These are phyloP conservation scores for Clanis bilineata DNA, from an alignment of 2,888 invertebrate species.

Conservation along the genomic window DNA sequence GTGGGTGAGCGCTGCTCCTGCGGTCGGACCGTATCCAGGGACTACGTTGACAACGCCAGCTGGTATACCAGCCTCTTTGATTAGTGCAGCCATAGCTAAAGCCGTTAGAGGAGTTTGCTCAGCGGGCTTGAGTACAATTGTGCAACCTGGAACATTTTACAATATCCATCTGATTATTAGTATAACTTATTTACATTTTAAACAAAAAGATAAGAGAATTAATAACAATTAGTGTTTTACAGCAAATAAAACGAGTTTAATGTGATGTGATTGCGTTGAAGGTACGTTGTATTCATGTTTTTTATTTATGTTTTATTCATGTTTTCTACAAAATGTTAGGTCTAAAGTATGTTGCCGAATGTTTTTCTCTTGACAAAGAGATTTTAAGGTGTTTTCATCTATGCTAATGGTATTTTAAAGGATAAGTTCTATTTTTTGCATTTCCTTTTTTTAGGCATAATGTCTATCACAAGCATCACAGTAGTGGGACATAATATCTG, in stretches of 20 bases:
- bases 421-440: no score
- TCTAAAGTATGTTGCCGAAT: no score
- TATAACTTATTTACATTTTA: no score
- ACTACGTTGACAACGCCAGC: constrained; percentile 94
- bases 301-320: no score
- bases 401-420: no score
- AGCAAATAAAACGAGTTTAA: background rate
- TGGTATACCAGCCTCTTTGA: constrained; percentile 95
- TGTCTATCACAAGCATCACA: no score
- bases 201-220: background rate
- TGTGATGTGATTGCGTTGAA: background rate
- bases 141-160: constrained; percentile 80
- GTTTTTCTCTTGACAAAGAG: no score
- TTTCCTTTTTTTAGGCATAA: no score
- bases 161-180: background rate
- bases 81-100: constrained; percentile 90
- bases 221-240: background rate
- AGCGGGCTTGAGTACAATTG: constrained; percentile 93
- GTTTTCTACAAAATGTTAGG: no score
- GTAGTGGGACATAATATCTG: no score
- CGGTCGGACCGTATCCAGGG: constrained; percentile 90
- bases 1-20: constrained; percentile 88
- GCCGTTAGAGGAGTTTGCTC: constrained; percentile 97
- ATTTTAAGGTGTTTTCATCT: no score
- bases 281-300: no score